Conservation (phyloP, 2,113 vertebrate species). For the Chloebia gouldiae region DNA sequence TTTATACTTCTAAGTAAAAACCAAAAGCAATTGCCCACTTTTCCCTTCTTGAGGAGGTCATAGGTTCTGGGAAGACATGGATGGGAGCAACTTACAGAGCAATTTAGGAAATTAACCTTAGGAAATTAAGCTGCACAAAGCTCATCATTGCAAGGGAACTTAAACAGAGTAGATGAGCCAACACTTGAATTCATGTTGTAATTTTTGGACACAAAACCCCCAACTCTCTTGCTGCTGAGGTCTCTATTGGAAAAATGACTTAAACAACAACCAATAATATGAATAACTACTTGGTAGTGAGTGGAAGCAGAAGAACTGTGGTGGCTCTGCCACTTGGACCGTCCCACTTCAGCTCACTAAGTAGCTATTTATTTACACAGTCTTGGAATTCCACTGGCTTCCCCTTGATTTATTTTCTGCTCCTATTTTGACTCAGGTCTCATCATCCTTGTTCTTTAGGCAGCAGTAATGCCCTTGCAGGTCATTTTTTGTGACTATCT, state of each 20-base stretch:
- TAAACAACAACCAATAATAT: not conserved
- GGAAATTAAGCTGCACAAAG: not conserved
- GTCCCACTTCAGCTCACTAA: not conserved
- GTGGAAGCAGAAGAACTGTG: rapidly evolving
- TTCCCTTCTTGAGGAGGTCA: not conserved
- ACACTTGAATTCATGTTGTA: not conserved
- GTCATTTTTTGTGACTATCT: not conserved
- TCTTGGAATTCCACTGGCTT: not conserved
- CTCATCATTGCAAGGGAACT: not conserved
- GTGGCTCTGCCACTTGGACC: not conserved
- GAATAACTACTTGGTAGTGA: not conserved
- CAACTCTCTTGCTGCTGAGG: not conserved
- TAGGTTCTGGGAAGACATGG: not conserved
- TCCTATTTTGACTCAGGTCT: not conserved
- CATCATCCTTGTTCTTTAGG: not conserved
- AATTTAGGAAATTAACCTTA: not conserved
- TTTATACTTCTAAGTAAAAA: not conserved
- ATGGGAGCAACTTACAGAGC: not conserved
- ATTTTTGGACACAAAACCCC: not conserved
- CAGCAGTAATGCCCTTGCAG: not conserved
- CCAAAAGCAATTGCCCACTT: not conserved
- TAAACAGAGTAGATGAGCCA: not conserved
- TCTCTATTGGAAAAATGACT: not conserved
- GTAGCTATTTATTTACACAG: not conserved
- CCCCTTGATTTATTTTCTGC: not conserved